Percentiles rank a stretch among this genome's conserved stretches.
phyloP scores from a whole-genome alignment of 2,797 vertebrate species.

The Pantherophis alleghaniensis region DNA sequence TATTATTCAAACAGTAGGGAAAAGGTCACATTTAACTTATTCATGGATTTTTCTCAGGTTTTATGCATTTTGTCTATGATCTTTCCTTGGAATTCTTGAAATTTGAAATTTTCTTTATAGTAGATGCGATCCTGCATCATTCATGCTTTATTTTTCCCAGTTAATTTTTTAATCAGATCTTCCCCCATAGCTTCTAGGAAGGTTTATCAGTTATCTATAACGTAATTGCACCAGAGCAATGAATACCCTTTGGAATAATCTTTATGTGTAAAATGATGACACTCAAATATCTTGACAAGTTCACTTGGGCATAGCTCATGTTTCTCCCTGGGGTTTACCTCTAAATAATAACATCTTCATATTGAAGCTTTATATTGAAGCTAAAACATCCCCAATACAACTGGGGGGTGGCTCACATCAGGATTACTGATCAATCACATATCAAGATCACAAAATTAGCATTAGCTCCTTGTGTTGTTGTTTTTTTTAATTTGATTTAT shows the following conservation, averaged over 20 bases:
- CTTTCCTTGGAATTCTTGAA: neutral
- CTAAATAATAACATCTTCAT: neutral
- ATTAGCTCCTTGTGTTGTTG: neutral
- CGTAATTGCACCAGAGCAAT: neutral
- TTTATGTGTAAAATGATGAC: neutral
- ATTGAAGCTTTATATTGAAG: neutral
- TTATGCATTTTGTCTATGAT: neutral
- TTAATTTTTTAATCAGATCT: neutral
- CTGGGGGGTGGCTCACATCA: neutral
- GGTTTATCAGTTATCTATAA: neutral
- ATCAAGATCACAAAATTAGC: neutral
- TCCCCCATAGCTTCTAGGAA: neutral
- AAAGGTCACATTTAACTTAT: neutral
- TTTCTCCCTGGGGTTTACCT: too few relatives aligned
- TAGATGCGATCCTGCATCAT: neutral
- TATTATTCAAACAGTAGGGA: neutral
- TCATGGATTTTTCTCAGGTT: neutral
- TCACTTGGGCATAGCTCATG: neutral
- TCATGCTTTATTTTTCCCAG: neutral
- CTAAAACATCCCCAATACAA: neutral
- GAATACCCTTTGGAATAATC: neutral
- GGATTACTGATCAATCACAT: neutral
- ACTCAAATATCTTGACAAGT: neutral
- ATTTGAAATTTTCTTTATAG: neutral
- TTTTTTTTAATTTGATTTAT: too few relatives aligned